These are phyloP conservation scores for Pollimyrus isidori DNA, from an alignment of 2,113 vertebrate genomes.

Conservation along the genomic window DNA sequence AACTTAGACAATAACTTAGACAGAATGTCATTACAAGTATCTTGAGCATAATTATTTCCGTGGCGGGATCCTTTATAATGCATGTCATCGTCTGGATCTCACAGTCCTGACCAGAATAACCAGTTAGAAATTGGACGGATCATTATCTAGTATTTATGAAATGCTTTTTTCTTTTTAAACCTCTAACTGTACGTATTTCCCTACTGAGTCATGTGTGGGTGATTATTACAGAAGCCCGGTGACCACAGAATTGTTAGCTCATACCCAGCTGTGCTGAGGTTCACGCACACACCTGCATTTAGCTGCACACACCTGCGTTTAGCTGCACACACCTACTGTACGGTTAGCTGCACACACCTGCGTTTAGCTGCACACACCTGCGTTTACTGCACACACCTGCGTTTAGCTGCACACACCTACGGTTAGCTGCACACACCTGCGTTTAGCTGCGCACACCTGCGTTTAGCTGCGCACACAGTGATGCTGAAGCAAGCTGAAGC, in stretches of 20 bases:
- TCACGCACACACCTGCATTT: background rate
- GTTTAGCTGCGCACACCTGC: too few relatives aligned
- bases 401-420: background rate
- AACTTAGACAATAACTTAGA: background rate
- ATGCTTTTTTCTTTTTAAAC: background rate
- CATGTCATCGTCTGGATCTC: background rate
- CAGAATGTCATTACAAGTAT: background rate
- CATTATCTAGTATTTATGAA: background rate
- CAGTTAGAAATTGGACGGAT: background rate
- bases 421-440: too few relatives aligned
- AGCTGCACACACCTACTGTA: too few relatives aligned
- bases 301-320: too few relatives aligned
- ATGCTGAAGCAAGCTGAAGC: background rate
- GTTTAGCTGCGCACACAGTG: background rate
- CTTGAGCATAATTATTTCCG: background rate
- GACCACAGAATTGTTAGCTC: background rate
- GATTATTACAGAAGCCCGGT: background rate
- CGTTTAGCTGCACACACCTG: background rate
- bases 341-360: too few relatives aligned
- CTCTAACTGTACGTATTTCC: background rate
- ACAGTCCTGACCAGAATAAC: background rate
- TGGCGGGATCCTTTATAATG: background rate
- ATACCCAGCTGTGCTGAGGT: background rate
- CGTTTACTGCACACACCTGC: too few relatives aligned
- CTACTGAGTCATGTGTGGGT: background rate